Percentiles rank a stretch among this genome's conserved stretches.
Conservation (phyloP, 1,140 invertebrate species). For the Heliconius melpomene region DNA sequence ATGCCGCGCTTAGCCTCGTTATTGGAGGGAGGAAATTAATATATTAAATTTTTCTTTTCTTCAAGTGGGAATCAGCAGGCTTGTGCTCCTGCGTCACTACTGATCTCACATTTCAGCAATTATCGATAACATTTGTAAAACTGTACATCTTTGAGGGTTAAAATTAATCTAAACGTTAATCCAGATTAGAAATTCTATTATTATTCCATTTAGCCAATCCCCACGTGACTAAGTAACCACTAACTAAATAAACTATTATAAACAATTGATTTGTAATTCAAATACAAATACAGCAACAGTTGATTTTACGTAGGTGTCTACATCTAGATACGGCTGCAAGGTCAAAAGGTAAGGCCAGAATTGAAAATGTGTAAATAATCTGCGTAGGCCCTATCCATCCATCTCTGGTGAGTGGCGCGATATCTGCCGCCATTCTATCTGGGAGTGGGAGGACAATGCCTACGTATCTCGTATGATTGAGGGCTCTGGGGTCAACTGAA, state of each 20-base stretch:
- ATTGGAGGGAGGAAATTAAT: too few relatives aligned
- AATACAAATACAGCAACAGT: neutral
- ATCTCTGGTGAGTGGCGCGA: constrained; percentile 17
- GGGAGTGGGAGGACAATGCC: constrained; percentile 15
- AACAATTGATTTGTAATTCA: constrained; percentile 13
- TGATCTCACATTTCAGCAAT: too few relatives aligned
- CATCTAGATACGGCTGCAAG: constrained; percentile 14
- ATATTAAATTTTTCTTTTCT: too few relatives aligned
- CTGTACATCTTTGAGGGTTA: neutral
- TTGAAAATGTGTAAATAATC: constrained; percentile 35
- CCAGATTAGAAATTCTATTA: neutral
- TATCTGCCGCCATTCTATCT: constrained; percentile 12
- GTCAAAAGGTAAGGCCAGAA: constrained; percentile 25
- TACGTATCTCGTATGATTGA: constrained; percentile 17
- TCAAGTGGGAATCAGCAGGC: too few relatives aligned
- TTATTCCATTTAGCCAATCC: neutral
- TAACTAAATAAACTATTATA: neutral
- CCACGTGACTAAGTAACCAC: neutral
- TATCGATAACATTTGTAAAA: neutral
- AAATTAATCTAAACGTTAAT: neutral
- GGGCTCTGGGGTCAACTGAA: constrained; percentile 16
- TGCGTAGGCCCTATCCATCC: constrained; percentile 20
- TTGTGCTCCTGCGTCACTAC: too few relatives aligned
- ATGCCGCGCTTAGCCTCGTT: too few relatives aligned
- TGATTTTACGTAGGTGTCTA: neutral